Base-by-base conservation (phyloP, 1,140 invertebrate genomes). In the Neodiprion virginianus region DNA sequence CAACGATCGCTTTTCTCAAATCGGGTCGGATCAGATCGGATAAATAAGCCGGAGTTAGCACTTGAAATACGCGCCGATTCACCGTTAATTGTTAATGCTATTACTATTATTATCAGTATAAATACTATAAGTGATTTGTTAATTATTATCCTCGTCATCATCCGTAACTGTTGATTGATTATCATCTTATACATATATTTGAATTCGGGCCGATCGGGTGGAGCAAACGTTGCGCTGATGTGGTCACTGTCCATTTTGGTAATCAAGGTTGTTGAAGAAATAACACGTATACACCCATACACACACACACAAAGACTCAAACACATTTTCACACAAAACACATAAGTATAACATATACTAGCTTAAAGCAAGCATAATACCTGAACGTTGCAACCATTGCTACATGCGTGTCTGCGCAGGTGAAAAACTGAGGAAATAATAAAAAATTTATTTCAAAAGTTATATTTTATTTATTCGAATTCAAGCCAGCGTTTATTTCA, bases 241-340 rank as follows among this genome's bases (percentile, higher is more conserved):
- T 74, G 73, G 77, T 66, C 77, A 78, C 82, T 83, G 82, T 82
- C 82, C 82, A 83, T 85, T 84, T 85, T 86, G 81, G 83, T 80
- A 83, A 85, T 82, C 76, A 77, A 78, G 72, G 78, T 78, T 81
- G 78, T 81, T 77, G 72, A 71, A 72, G 74, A 77, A 79, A 28
- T 14, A 61, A 61, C 3, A 61, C 11, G n/a, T 14, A 40, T 61
- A 61, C 8, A 61, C 53, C 11, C 11, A 61, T n/a, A 61, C n/a
- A 61, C 0, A 61, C 53, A 2, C 11, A 61, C n/a, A 61, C 11
- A 61, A 8, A 61, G n/a, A 61, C 11, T 7, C 11, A 61, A 8
- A 5, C 28, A 40, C 53, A 61, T 21, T 21, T 21, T 21, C 53
- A 61, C 53, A 61, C 53, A 61, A 61, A 12, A 61, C 53, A 61